Percentiles rank a stretch among this genome's conserved stretches.
These are phyloP conservation scores for Empis stercorea DNA, from an alignment of 2,888 invertebrate genomes.

Conservation along the genomic window DNA sequence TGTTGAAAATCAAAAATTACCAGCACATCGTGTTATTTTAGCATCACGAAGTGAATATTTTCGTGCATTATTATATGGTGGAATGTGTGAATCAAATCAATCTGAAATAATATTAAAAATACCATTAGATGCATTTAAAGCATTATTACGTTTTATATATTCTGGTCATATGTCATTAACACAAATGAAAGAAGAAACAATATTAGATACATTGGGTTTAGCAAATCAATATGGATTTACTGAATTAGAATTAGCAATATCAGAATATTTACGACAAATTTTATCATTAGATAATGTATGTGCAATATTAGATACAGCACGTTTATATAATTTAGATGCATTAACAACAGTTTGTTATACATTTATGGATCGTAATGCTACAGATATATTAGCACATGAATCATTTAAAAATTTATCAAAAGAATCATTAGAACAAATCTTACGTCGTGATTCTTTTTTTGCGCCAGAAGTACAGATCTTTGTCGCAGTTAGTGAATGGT, in stretches of 20 bases:
- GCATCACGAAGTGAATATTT: slow-evolving; percentile 96
- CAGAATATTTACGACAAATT: slow-evolving; percentile 82
- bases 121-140: slow-evolving; percentile 71
- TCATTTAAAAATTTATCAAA: slow-evolving; percentile 73
- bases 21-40: slow-evolving; percentile 50
- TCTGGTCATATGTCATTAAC: slow-evolving; percentile 67
- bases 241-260: slow-evolving; percentile 81
- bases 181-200: slow-evolving; percentile 52
- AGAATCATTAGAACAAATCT: slow-evolving; percentile 62
- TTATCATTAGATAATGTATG: slow-evolving; percentile 83
- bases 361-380: slow-evolving; percentile 83
- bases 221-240: slow-evolving; percentile 94
- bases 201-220: slow-evolving; percentile 64
- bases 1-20: slow-evolving; percentile 53
- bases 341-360: slow-evolving; percentile 69
- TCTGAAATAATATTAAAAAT: slow-evolving; percentile 76
- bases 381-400: slow-evolving; percentile 70
- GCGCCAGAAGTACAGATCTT: slow-evolving; percentile 94
- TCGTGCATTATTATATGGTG: slow-evolving; percentile 67
- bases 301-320: slow-evolving; percentile 84
- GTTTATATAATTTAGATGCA: slow-evolving; percentile 51
- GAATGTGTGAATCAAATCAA: slow-evolving; percentile 61
- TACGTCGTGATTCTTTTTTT: slow-evolving; percentile 89
- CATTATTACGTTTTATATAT: slow-evolving; percentile 89
- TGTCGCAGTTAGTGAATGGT: slow-evolving; percentile 77